Evolutionary conservation across 2,888 invertebrate species (phyloP).

Genomic region (Arrhopalites spinosus): DNA sequence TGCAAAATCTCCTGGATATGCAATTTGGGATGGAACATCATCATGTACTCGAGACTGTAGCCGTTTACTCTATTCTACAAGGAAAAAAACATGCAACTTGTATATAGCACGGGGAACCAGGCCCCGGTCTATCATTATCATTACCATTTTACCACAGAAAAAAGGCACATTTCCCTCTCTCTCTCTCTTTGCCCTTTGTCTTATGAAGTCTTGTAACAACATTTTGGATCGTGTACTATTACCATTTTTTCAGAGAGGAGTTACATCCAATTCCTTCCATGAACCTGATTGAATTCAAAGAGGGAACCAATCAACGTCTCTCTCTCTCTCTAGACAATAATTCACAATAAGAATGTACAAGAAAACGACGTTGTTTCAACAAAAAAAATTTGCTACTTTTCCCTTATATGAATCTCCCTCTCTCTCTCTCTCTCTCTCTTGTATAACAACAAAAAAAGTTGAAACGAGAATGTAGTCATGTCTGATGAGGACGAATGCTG

Average conservation of each 20-base stretch:
- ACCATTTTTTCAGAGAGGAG: neutral
- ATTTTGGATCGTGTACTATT: neutral
- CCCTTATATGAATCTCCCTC: too few relatives aligned
- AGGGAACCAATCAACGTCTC: neutral
- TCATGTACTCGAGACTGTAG: neutral
- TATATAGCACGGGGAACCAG: too few relatives aligned
- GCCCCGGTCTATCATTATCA: conserved; percentile 1
- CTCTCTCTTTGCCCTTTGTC: neutral
- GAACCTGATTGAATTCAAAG: neutral
- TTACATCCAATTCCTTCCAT: neutral
- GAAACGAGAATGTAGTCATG: too few relatives aligned
- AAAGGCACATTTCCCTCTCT: too few relatives aligned
- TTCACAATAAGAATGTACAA: neutral
- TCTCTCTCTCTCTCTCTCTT: too few relatives aligned
- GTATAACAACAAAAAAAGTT: too few relatives aligned
- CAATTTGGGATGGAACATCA: neutral
- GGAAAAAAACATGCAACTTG: too few relatives aligned
- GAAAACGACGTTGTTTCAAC: too few relatives aligned
- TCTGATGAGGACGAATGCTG: neutral
- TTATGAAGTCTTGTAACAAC: neutral
- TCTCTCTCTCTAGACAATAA: neutral
- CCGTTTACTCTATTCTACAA: neutral
- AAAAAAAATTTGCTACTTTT: too few relatives aligned
- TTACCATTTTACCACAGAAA: neutral
- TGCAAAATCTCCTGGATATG: too few relatives aligned